A percentile compares a stretch with the other conserved stretches of the same genome.
phyloP scores from a whole-genome alignment of 2,113 vertebrate genomes.

The Brienomyrus brachyistius region DNA sequence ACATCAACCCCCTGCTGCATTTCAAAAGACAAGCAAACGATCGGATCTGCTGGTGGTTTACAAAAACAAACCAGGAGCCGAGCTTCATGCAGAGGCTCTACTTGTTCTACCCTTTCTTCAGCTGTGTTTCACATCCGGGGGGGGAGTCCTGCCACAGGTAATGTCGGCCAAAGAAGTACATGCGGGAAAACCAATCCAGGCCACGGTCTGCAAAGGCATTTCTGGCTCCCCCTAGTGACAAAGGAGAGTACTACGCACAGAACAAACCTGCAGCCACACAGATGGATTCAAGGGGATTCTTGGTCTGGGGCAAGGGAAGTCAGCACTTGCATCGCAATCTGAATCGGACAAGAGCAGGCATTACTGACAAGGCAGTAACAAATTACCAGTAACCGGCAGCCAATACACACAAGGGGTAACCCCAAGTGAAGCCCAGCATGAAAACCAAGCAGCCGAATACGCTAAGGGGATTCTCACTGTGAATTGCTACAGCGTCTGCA shows the following conservation, averaged over 20 bases:
- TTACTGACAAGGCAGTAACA: slow-evolving; percentile 15
- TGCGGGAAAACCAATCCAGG: not conserved
- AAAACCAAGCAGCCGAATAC: not conserved
- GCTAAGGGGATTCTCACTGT: not conserved
- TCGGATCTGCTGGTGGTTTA: not conserved
- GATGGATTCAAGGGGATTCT: slow-evolving; percentile 89
- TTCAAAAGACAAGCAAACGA: not conserved
- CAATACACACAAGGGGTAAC: not conserved
- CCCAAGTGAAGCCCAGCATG: not conserved
- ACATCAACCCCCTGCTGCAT: not conserved
- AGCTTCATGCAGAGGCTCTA: not conserved
- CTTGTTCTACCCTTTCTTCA: not conserved
- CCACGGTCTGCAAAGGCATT: not conserved
- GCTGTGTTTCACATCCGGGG: slow-evolving; percentile 9
- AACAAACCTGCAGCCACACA: slow-evolving; percentile 81
- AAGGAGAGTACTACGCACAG: slow-evolving; percentile 48
- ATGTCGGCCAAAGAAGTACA: not conserved
- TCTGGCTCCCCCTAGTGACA: slow-evolving; percentile 29
- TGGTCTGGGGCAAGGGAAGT: slow-evolving; percentile 82
- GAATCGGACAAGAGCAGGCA: slow-evolving; percentile 62
- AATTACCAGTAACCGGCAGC: not conserved
- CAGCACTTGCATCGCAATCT: slow-evolving; percentile 79
- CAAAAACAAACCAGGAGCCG: not conserved
- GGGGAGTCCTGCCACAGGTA: not conserved
- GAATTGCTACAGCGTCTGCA: not conserved